Conservation (phyloP, 2,888 invertebrate genomes). For the Cosmopolites sordidus region DNA sequence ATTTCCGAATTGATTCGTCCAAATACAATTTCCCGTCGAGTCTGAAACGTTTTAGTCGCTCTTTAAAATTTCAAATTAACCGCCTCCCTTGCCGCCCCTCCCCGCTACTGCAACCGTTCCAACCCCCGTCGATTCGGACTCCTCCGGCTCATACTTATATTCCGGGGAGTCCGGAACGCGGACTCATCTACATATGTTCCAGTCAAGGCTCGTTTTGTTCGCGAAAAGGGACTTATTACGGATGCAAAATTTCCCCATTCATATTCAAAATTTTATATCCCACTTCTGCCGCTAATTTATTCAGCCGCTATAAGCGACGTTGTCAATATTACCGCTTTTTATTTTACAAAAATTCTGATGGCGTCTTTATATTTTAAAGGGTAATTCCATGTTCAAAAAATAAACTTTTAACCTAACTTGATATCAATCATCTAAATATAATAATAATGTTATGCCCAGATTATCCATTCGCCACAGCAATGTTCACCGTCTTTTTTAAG, state of each 20-base stretch:
- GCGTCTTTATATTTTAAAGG: too few relatives aligned
- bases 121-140: too few relatives aligned
- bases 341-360: too few relatives aligned
- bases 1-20: constrained; percentile 21
- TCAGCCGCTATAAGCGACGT: constrained; percentile 46
- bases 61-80: constrained; percentile 28
- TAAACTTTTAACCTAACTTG: too few relatives aligned
- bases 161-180: background rate
- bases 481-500: too few relatives aligned
- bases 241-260: constrained; percentile 85
- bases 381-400: too few relatives aligned
- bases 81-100: background rate
- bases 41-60: constrained; percentile 23
- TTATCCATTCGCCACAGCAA: too few relatives aligned
- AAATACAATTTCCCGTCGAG: constrained; percentile 26
- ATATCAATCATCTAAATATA: too few relatives aligned
- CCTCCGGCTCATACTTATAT: background rate
- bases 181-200: constrained; percentile 58
- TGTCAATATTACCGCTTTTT: constrained; percentile 8
- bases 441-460: too few relatives aligned
- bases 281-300: constrained; percentile 74
- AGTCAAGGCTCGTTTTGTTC: constrained; percentile 55
- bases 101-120: background rate
- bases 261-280: constrained; percentile 88
- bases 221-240: constrained; percentile 71